Percentiles rank a stretch among this genome's conserved stretches.
Conservation (phyloP, 2,888 invertebrate species). For the Morinoia aosen region DNA sequence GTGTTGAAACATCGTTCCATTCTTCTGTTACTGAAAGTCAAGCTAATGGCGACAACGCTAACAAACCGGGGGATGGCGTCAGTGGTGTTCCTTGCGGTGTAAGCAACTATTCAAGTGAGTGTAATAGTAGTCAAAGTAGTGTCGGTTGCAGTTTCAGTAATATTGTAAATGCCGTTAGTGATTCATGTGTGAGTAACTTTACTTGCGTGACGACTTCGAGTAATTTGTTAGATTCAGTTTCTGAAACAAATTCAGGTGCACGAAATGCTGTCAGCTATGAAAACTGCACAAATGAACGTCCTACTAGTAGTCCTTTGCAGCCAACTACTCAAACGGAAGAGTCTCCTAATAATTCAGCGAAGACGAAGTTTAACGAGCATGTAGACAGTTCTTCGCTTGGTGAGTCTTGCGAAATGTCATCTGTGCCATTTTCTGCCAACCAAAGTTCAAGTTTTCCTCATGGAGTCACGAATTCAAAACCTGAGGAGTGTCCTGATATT, state of each 20-base stretch:
- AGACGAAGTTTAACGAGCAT: not conserved
- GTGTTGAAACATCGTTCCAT: not conserved
- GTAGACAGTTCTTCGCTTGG: not conserved
- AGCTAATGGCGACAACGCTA: not conserved
- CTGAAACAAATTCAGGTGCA: not conserved
- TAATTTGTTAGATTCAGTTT: not conserved
- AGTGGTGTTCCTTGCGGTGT: not conserved
- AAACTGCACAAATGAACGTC: not conserved
- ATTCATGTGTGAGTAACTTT: not conserved
- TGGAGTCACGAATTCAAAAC: not conserved
- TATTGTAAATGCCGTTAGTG: constrained; percentile 19
- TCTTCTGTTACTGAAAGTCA: not conserved
- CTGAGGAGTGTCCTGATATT: not conserved
- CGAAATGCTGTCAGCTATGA: not conserved
- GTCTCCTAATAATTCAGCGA: not conserved
- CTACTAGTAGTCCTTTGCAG: not conserved
- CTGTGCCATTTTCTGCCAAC: not conserved
- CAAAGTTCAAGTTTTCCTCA: not conserved
- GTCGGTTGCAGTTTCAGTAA: not conserved
- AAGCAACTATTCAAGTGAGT: not conserved
- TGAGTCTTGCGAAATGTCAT: not conserved
- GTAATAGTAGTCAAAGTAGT: not conserved
- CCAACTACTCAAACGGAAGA: not conserved
- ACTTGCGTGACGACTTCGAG: not conserved
- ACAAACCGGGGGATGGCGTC: not conserved